A percentile compares a stretch with the other conserved stretches of the same genome.
Evolutionary conservation across 2,888 invertebrate genomes (phyloP).

Genomic region (Tribolium freemani): DNA sequence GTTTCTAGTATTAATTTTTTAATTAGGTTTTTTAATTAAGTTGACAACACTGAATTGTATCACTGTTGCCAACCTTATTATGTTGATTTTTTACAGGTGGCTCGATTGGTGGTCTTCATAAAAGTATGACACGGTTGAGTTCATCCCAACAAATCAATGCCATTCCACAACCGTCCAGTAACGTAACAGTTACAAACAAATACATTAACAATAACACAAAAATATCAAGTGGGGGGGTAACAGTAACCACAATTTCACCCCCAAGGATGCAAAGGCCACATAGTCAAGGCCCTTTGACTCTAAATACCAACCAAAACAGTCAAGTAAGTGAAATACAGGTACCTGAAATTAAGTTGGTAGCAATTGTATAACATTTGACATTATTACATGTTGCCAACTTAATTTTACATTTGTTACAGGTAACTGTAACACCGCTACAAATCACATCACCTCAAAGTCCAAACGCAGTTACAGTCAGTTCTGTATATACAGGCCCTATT

Average conservation of each 20-base stretch:
- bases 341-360: too few relatives aligned
- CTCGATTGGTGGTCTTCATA: constrained; percentile 83
- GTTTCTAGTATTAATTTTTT: too few relatives aligned
- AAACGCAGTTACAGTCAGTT: constrained; percentile 64
- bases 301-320: constrained; percentile 59
- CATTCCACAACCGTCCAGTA: constrained; percentile 63
- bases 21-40: too few relatives aligned
- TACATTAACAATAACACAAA: constrained; percentile 70
- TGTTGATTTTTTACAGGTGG: constrained; percentile 68
- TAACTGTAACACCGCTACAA: constrained; percentile 48
- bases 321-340: constrained; percentile 52
- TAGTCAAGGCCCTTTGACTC: constrained; percentile 71
- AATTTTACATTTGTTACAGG: constrained; percentile 24
- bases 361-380: too few relatives aligned
- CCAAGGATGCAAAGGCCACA: constrained; percentile 69
- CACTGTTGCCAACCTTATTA: too few relatives aligned
- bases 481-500: constrained; percentile 63
- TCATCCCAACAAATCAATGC: constrained; percentile 82
- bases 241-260: constrained; percentile 76
- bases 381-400: too few relatives aligned
- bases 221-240: constrained; percentile 73
- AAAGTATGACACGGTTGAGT: constrained; percentile 86
- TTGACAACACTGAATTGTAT: too few relatives aligned
- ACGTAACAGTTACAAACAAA: constrained; percentile 70
- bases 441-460: constrained; percentile 21